Conservation (phyloP, 2,888 invertebrate species). For the Ochropleura leucogaster region DNA sequence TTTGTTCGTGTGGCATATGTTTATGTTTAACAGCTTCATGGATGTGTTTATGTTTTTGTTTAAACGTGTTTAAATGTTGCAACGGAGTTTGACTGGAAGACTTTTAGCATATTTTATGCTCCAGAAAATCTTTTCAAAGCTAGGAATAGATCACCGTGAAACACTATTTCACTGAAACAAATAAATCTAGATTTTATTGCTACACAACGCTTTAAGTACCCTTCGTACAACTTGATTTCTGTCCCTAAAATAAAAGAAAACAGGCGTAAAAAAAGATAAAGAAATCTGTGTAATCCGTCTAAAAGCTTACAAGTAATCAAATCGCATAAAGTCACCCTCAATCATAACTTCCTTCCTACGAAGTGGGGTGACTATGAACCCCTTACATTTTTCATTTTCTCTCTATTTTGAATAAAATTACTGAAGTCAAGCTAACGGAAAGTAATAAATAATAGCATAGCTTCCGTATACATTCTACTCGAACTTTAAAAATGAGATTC, state of each 20-base stretch:
- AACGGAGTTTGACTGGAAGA: neutral
- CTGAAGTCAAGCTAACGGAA: constrained; percentile 71
- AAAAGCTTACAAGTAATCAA: constrained; percentile 75
- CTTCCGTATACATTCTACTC: constrained; percentile 73
- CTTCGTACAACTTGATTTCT: constrained; percentile 12
- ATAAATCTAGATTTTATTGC: constrained; percentile 22
- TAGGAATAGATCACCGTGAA: neutral
- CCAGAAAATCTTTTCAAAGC: neutral
- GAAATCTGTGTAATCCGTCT: constrained; percentile 66
- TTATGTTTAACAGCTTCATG: constrained; percentile 1
- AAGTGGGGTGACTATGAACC: constrained; percentile 66
- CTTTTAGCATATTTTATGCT: no score
- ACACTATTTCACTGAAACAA: neutral
- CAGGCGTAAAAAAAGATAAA: constrained; percentile 42
- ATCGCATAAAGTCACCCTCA: constrained; percentile 78
- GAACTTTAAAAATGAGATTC: constrained; percentile 72
- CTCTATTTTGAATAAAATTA: constrained; percentile 77
- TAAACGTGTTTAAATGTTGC: neutral
- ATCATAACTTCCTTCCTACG: constrained; percentile 78
- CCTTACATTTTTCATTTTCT: constrained; percentile 73
- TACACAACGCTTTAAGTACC: constrained; percentile 2
- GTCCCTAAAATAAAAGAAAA: constrained; percentile 4
- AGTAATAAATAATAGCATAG: constrained; percentile 80
- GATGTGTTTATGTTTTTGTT: neutral
- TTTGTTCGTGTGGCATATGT: constrained; percentile 27